Evolutionary conservation across 1,140 invertebrate genomes (phyloP), one percentile per base, ranked within the genome.

Genomic region (Eufriesea mexicana): DNA sequence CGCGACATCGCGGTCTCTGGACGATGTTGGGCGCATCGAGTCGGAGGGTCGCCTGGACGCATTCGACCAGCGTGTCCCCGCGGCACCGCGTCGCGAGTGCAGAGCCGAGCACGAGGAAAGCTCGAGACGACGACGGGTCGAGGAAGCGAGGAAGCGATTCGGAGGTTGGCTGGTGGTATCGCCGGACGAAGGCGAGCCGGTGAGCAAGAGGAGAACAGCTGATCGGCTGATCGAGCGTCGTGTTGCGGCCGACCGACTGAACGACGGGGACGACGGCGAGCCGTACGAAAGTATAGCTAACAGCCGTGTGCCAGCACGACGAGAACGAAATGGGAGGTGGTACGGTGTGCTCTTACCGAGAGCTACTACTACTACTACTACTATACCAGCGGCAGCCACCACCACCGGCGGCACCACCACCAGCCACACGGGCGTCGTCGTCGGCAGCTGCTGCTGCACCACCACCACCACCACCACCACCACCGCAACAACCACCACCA

Each of bases 291-390:
- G 86, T 87, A 84, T 80, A 84, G 77, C 74, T 62, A 82, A 87
- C 64, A 54, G 73, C 73, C 77, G 86, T 82, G 61, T 79, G 78
- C 76, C 83, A 79, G 84, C 79, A 67, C 57, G 49, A 7, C 42
- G 61, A 67, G 67, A 61, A 84, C 77, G 81, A 87, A 90, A 90
- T 84, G 86, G 87, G 90, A 90, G 90, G 90, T 91, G 88, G 88
- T 83, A 86, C 88, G 83, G 62, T 76, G 84, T 81, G 89, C 87
- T 90, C 89, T 89, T 89, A 84, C 84, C 89, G 84, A 86, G 90
- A 90, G 89, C 86, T 86, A 84, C 85, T 88, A 87, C 85, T 89
- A 88, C 89, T 85, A 89, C 84, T 88, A 84, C 87, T 79, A 79
- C 81, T 73, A 74, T 70, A 89, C 84, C 86, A 87, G 75, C 66